These are phyloP conservation scores for Ricordea florida DNA, from an alignment of 92 coral and sea anemone species.

Conservation along the genomic window DNA sequence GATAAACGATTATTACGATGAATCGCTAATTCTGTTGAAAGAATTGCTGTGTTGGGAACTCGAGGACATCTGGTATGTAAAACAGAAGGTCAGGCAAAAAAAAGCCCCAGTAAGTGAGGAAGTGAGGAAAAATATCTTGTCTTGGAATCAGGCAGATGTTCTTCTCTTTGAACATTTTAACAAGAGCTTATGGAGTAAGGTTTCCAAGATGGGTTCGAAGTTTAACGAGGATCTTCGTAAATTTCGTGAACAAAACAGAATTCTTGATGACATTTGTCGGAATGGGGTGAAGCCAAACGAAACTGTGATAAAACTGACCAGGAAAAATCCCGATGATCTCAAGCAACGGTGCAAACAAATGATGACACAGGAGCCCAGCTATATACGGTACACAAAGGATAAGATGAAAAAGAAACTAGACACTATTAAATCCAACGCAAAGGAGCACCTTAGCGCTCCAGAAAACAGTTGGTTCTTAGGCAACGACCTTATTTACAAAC, in stretches of 20 bases:
- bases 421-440: too few species aligned
- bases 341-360: too few species aligned
- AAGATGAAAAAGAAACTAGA: too few species aligned
- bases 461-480: too few species aligned
- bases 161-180: conserved; percentile 55
- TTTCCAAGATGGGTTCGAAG: conserved; percentile 13
- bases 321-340: too few species aligned
- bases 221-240: conserved; percentile 35
- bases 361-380: too few species aligned
- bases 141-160: conserved; percentile 61
- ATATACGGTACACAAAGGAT: too few species aligned
- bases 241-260: conserved; percentile 15
- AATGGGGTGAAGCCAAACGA: too few species aligned
- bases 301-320: too few species aligned
- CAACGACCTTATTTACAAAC: too few species aligned
- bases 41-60: conserved; percentile 60
- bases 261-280: conserved; percentile 15
- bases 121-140: conserved; percentile 1
- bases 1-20: conserved; percentile 74
- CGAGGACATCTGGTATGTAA: conserved; percentile 62
- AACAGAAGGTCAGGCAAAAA: conserved; percentile 32
- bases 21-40: conserved; percentile 56
- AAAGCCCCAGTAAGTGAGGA: neutral
- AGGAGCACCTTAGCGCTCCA: too few species aligned
- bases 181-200: conserved; percentile 51